Evolutionary conservation across 2,888 invertebrate species (phyloP).

Genomic region (Drosophila colorata): DNA sequence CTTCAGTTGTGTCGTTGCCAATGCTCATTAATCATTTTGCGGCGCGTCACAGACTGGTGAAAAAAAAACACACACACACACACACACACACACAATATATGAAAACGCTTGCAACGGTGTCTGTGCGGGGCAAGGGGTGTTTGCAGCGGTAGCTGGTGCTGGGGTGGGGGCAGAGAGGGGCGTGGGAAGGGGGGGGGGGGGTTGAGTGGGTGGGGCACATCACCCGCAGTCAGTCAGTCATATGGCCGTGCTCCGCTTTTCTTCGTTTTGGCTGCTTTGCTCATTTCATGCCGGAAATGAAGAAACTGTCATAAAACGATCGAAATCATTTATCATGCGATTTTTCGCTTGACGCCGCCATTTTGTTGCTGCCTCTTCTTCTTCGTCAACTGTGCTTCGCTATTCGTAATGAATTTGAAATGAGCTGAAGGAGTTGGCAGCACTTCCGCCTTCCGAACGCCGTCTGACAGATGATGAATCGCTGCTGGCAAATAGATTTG

Average conservation of each 20-base stretch:
- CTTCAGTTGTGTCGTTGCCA: slow-evolving; percentile 45
- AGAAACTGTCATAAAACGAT: slow-evolving; percentile 84
- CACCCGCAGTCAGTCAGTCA: slow-evolving; percentile 49
- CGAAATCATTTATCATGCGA: slow-evolving; percentile 83
- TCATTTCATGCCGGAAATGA: slow-evolving; percentile 82
- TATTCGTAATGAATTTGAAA: slow-evolving; percentile 54
- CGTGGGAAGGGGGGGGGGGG: rapidly evolving
- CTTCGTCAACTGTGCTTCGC: slow-evolving; percentile 6
- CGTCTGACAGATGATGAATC: slow-evolving; percentile 46
- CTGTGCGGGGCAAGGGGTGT: slow-evolving; percentile 6
- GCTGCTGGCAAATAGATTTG: slow-evolving; percentile 51
- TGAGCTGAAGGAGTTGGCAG: slow-evolving; percentile 43
- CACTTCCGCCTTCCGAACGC: slow-evolving; percentile 41
- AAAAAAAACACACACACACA: slow-evolving; percentile 17
- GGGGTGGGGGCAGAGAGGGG: neutral
- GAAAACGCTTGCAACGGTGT: slow-evolving; percentile 12
- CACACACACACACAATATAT: slow-evolving; percentile 1
- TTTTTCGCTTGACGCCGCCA: slow-evolving; percentile 63
- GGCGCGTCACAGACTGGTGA: slow-evolving; percentile 18
- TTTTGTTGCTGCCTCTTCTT: slow-evolving; percentile 50
- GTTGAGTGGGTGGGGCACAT: slow-evolving; percentile 9
- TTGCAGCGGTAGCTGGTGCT: no score
- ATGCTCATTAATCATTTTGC: slow-evolving; percentile 79
- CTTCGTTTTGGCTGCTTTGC: slow-evolving; percentile 51
- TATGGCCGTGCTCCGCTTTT: slow-evolving; percentile 51